phyloP scores from a whole-genome alignment of 2,888 invertebrate species.

The Ischnura elegans region DNA sequence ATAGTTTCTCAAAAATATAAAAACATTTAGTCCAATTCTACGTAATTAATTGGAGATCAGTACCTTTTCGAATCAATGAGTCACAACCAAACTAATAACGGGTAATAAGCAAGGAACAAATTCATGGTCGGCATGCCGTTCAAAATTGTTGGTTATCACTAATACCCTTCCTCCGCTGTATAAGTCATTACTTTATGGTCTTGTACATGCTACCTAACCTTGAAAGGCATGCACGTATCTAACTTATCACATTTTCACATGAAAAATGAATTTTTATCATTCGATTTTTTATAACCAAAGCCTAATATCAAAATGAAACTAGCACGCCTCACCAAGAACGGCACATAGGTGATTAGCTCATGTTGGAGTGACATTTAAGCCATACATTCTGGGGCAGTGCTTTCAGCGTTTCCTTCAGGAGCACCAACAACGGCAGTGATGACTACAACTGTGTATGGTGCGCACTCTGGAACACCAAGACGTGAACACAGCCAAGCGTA shows the following conservation, averaged over 20 bases:
- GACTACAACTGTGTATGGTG: constrained; percentile 50
- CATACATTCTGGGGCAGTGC: constrained; percentile 3
- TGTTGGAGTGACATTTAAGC: background rate
- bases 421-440: constrained; percentile 57
- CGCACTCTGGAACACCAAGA: constrained; percentile 38
- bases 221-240: background rate
- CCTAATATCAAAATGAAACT: constrained; percentile 34
- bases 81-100: constrained; percentile 2
- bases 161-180: background rate
- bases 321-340: background rate
- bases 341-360: constrained; percentile 26
- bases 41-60: background rate
- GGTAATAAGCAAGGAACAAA: constrained; percentile 1
- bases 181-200: background rate
- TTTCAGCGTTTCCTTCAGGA: constrained; percentile 23
- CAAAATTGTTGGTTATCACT: background rate
- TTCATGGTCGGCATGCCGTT: background rate
- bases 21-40: background rate
- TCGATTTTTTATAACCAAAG: background rate
- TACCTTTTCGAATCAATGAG: background rate
- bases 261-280: background rate
- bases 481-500: constrained; percentile 59
- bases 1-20: constrained; percentile 4
- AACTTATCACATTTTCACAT: background rate
- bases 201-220: background rate